These are phyloP conservation scores for Volucella inflata DNA, from an alignment of 2,888 invertebrate species.

Conservation along the genomic window DNA sequence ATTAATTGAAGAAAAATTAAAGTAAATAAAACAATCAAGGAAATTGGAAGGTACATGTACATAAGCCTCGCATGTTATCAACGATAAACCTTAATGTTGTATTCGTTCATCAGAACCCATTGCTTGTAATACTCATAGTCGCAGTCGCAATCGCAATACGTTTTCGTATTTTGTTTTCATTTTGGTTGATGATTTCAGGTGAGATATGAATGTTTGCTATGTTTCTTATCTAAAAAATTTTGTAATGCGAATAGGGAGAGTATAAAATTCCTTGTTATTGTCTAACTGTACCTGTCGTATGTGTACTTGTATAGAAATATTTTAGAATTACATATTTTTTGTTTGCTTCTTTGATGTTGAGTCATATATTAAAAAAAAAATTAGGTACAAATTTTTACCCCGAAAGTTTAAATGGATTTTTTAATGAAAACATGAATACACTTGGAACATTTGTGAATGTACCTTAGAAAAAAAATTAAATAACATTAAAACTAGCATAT, in stretches of 20 bases:
- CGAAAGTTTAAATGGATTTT: too few relatives aligned
- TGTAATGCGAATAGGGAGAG: slow-evolving; percentile 42
- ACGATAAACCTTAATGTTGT: slow-evolving; percentile 42
- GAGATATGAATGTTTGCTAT: slow-evolving; percentile 61
- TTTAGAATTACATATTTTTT: not conserved
- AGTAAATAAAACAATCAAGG: too few relatives aligned
- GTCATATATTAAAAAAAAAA: not conserved
- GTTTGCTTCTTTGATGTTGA: not conserved
- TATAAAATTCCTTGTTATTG: slow-evolving; percentile 31
- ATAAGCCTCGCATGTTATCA: slow-evolving; percentile 30
- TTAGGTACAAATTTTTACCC: not conserved
- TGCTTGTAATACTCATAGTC: slow-evolving; percentile 34
- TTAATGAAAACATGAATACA: too few relatives aligned
- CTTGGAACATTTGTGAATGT: too few relatives aligned
- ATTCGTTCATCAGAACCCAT: slow-evolving; percentile 9
- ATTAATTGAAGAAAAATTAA: not conserved
- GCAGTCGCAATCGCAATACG: too few relatives aligned
- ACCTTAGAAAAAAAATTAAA: too few relatives aligned
- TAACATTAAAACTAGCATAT: too few relatives aligned
- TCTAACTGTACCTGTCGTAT: slow-evolving; percentile 3
- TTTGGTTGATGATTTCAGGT: slow-evolving; percentile 60
- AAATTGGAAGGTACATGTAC: too few relatives aligned
- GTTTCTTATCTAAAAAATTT: slow-evolving; percentile 55
- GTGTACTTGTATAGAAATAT: not conserved
- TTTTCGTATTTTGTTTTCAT: slow-evolving; percentile 50